These are phyloP conservation scores for Epinephelus cyanopodus DNA, from an alignment of 2,113 vertebrate species.

Conservation along the genomic window DNA sequence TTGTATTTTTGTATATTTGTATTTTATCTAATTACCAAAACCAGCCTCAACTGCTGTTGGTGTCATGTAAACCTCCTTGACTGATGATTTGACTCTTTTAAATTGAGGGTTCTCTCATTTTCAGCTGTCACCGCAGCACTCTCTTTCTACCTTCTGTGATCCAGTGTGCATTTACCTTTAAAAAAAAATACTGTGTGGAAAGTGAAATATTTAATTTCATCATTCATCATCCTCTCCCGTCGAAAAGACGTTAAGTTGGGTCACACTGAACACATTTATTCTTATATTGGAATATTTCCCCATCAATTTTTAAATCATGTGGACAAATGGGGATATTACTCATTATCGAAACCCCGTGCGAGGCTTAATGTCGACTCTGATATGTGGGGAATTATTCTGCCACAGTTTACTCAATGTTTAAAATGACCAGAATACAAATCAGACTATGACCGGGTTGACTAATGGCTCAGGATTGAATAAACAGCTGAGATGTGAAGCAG, in stretches of 20 bases:
- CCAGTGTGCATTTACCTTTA: background rate
- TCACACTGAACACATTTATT: constrained; percentile 38
- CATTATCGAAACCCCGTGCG: constrained; percentile 57
- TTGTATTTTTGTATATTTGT: too few species aligned
- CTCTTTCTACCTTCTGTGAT: background rate
- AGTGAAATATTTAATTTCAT: constrained; percentile 24
- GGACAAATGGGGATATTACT: constrained; percentile 46
- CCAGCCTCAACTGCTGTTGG: too few species aligned
- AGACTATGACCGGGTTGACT: background rate
- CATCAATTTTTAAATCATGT: constrained; percentile 43
- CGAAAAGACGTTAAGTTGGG: constrained; percentile 31
- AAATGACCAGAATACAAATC: constrained; percentile 70
- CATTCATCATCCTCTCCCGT: constrained; percentile 11
- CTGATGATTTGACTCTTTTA: too few species aligned
- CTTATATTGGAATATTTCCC: constrained; percentile 55
- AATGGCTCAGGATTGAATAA: constrained; percentile 39
- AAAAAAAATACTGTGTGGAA: background rate
- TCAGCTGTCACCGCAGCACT: background rate
- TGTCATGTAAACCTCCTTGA: too few species aligned
- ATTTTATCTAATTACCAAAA: too few species aligned
- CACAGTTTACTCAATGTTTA: constrained; percentile 27
- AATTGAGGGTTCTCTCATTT: background rate
- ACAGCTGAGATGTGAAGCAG: constrained; percentile 39
- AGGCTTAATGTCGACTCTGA: constrained; percentile 33
- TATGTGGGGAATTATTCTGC: constrained; percentile 55